Evolutionary conservation across 1,140 invertebrate species (phyloP), one percentile per base, ranked within the genome.

Genomic region (Babylonia areolata): DNA sequence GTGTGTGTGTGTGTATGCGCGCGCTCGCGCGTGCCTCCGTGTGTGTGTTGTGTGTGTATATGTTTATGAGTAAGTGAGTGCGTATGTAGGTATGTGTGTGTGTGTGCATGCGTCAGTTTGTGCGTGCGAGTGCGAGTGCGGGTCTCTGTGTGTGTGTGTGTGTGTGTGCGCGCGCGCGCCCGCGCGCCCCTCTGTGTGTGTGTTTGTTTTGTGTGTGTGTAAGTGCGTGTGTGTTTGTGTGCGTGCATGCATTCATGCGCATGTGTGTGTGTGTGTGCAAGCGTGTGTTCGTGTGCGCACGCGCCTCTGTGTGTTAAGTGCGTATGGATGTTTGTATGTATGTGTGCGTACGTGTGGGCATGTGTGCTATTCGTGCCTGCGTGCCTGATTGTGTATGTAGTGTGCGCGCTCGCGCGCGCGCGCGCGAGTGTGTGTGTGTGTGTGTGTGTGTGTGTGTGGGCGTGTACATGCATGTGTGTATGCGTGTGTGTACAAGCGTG

Each of bases 201-300:
- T 35, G 31, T 35, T 28, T 79, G 37, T 82, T n/a, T n/a, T n/a
- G 31, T 73, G 69, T 35, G 31, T 73, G n/a, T 35, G 31, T 35
- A 28, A 0, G 71, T 73, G 71, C 20, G 71, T 73, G 31, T 73
- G 71, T 35, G 31, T 35, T 28, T 79, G 37, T 82, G 35, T 28
- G n/a, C 17, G 28, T 69, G 71, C 0, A 31, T 35, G 31, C 11
- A 31, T 2, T n/a, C 1, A 5, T 35, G 71, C 12, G 1, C 1
- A 31, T 35, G 71, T 73, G 71, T 73, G 71, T 73, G 71, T 73
- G 31, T 73, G 71, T 73, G 71, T 73, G 71, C 35, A 31, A 35
- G 71, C 35, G 20, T 73, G 69, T 35, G 69, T 73, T 17, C 20
- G 73, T 40, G 33, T 77, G 73, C 40, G n/a, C n/a, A n/a, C n/a